Evolutionary conservation across 2,797 vertebrate species (phyloP).

Genomic region (Meriones psammophilus): DNA sequence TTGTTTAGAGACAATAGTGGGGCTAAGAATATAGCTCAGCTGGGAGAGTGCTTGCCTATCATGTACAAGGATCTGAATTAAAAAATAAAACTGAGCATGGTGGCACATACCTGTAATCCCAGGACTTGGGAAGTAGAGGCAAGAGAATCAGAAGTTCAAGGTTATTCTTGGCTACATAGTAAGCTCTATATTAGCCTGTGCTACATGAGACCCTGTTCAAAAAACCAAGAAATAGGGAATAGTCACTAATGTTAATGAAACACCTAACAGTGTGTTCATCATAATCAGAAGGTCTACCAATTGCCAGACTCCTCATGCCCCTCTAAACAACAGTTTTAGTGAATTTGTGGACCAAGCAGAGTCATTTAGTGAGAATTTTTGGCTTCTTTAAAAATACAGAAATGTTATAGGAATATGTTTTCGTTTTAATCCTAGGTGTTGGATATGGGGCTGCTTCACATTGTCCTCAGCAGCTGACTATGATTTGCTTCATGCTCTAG

Average conservation of each 20-base stretch:
- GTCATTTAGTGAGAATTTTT: neutral
- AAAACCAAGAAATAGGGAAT: neutral
- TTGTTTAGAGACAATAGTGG: neutral
- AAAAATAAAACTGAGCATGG: neutral
- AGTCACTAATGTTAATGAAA: neutral
- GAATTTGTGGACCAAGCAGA: neutral
- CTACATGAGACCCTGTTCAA: neutral
- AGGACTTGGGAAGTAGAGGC: neutral
- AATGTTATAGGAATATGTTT: too few relatives aligned
- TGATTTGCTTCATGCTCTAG: too few relatives aligned
- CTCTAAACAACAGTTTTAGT: neutral
- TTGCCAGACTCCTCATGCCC: neutral
- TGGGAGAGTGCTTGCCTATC: neutral
- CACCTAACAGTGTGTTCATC: neutral
- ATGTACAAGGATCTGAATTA: neutral
- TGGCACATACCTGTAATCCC: neutral
- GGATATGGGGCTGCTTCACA: too few relatives aligned
- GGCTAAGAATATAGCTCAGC: too few relatives aligned
- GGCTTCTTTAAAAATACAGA: too few relatives aligned
- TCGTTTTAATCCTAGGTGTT: too few relatives aligned
- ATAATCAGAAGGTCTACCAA: neutral
- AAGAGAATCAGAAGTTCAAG: neutral
- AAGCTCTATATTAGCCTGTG: neutral
- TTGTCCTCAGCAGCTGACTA: too few relatives aligned
- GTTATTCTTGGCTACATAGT: too few relatives aligned